Conservation (phyloP, 1,140 invertebrate genomes). For the Lineus longissimus region DNA sequence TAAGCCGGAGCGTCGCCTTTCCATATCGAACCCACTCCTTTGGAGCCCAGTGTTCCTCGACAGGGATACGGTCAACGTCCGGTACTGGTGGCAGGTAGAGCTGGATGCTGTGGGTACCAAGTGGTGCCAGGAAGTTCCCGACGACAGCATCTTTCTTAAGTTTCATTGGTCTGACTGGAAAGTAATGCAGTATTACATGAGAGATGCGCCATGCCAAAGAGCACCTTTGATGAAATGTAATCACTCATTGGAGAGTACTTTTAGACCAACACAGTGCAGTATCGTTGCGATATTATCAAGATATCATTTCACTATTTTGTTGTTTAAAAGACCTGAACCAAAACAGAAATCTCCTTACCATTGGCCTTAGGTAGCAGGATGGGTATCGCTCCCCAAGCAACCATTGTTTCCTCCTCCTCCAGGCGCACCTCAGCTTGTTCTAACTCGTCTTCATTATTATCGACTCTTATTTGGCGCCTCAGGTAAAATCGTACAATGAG, state of each 20-base stretch:
- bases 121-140: too few relatives aligned
- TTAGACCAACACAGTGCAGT: too few relatives aligned
- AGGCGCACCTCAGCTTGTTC: background rate
- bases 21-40: conserved; percentile 37
- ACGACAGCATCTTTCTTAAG: too few relatives aligned
- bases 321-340: too few relatives aligned
- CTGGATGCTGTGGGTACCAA: conserved; percentile 43
- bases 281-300: too few relatives aligned
- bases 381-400: conserved; percentile 46
- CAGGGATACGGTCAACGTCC: conserved; percentile 31
- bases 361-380: conserved; percentile 21
- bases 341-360: too few relatives aligned
- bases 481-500: conserved; percentile 33
- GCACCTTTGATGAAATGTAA: too few relatives aligned
- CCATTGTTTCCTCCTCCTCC: conserved; percentile 32
- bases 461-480: background rate
- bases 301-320: too few relatives aligned
- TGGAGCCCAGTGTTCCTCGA: conserved; percentile 26
- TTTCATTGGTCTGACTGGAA: too few relatives aligned
- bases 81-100: conserved; percentile 44
- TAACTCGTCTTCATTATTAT: conserved; percentile 6
- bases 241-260: too few relatives aligned
- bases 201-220: too few relatives aligned
- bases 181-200: too few relatives aligned
- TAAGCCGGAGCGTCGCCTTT: conserved; percentile 37